Base-by-base conservation (phyloP, 2,888 invertebrate genomes). In the Pyrrhia umbra region DNA sequence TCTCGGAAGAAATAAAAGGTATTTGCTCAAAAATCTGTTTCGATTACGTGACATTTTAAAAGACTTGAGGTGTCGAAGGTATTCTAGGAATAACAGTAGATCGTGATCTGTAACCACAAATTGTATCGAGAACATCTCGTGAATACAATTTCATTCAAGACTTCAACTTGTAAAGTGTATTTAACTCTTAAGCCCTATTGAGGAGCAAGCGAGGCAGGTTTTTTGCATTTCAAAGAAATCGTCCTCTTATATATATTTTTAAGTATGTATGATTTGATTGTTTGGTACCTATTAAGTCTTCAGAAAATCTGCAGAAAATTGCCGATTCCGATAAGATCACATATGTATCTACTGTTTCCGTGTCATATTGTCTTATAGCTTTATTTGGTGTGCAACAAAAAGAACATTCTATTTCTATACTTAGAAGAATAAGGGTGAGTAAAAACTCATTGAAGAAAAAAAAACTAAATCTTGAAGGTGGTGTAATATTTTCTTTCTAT, bases 1-100 rank as follows among this genome's bases (percentile, higher is more conserved):
- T 74, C 75, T 69, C 61, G 34, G 65, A 58, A 8, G 23, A 64
- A 72, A 75, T 77, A 80, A 70, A 68, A 62, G 65, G 68, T 64
- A 75, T 75, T 68, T 56, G 51, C 42, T 50, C 23, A 60, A 73
- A 80, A 66, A 79, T 63, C 58, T 69, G 43, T 65, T 65, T 60
- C 61, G 51, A 66, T 73, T 79, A 58, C 57, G 50, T 34, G 60
- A 20, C 51, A 73, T 68, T 71, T 66, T 60, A 52, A 45, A 49
- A 39, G 27, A 42, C 13, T 57, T 27, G 37, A 15, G 27, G 46
- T 70, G 21, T 54, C 5, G 27, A 13, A 27, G 37, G 16, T 2
- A 15, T 15, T 10, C 20, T n/a, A 6, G 9, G 47, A 51, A 59
- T 46, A 20, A 18, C 51, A 25, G 27, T 8, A 49, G 39, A 2